These are phyloP conservation scores for Manis javanica DNA, from an alignment of 2,797 vertebrate species.

Conservation along the genomic window DNA sequence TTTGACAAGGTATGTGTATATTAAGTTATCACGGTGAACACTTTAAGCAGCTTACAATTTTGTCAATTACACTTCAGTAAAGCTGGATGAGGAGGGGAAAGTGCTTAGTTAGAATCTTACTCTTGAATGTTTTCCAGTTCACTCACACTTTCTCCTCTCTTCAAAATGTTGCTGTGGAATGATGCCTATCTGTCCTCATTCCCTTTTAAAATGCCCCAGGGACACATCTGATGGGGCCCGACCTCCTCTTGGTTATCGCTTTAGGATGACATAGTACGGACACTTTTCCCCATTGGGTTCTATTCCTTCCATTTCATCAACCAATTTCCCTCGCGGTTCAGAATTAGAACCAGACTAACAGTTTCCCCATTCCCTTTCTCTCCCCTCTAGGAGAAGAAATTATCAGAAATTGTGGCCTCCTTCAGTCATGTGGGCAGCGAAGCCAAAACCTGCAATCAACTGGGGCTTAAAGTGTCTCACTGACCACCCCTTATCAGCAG, in stretches of 20 bases:
- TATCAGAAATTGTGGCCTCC: constrained; percentile 62
- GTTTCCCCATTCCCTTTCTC: constrained; percentile 32
- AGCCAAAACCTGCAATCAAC: constrained; percentile 63
- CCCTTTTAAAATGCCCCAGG: neutral
- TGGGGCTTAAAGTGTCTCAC: constrained; percentile 54
- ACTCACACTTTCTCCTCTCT: neutral
- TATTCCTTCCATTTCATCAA: constrained; percentile 64
- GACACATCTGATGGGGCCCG: neutral
- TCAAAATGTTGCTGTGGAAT: neutral
- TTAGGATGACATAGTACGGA: neutral
- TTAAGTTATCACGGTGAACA: neutral
- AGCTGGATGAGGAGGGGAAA: neutral
- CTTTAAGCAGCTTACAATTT: neutral
- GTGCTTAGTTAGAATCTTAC: neutral
- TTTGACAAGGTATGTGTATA: neutral
- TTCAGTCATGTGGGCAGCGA: neutral
- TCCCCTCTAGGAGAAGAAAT: constrained; percentile 58
- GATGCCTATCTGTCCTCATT: neutral
- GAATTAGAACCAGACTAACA: constrained; percentile 56
- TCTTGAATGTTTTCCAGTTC: neutral
- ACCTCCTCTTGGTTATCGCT: neutral
- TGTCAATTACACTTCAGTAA: neutral
- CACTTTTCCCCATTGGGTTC: neutral
- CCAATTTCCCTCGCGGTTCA: constrained; percentile 65
- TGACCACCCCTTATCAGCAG: constrained; percentile 59